Conservation (phyloP, 2,797 vertebrate species). For the Simalia tracyae region DNA sequence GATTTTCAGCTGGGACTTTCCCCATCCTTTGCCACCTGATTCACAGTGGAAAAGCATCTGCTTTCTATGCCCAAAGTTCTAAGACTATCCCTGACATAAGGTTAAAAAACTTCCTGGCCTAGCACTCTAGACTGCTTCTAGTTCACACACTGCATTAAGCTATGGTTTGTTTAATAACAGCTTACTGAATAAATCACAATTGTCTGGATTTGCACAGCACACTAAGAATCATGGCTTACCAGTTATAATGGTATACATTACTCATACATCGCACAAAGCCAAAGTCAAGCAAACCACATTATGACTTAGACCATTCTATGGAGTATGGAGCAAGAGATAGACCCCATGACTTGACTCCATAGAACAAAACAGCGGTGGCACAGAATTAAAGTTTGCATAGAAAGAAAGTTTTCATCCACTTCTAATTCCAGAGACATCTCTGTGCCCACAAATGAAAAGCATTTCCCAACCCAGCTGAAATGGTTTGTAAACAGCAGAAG, state of each 20-base stretch:
- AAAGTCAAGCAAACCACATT: not conserved
- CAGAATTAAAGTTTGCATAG: not conserved
- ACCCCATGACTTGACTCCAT: not conserved
- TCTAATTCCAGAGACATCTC: not conserved
- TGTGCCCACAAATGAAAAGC: not conserved
- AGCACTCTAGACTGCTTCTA: not conserved
- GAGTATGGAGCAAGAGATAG: not conserved
- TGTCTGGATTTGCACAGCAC: not conserved
- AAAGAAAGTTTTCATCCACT: not conserved
- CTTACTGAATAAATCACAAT: not conserved
- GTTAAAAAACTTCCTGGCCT: not conserved
- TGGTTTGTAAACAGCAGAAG: slow-evolving; percentile 43
- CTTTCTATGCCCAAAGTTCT: not conserved
- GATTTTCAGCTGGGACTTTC: not conserved
- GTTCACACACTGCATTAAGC: not conserved
- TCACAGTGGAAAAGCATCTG: not conserved
- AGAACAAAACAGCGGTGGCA: not conserved
- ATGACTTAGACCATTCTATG: not conserved
- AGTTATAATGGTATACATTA: not conserved
- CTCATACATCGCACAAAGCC: not conserved
- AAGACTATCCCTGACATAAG: not conserved
- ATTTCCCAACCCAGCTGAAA: slow-evolving; percentile 44
- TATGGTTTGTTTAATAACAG: not conserved
- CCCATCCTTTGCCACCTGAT: not conserved
- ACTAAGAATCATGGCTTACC: not conserved